Base-by-base conservation (phyloP, 1,140 invertebrate species). In the Sitodiplosis mosellana region DNA sequence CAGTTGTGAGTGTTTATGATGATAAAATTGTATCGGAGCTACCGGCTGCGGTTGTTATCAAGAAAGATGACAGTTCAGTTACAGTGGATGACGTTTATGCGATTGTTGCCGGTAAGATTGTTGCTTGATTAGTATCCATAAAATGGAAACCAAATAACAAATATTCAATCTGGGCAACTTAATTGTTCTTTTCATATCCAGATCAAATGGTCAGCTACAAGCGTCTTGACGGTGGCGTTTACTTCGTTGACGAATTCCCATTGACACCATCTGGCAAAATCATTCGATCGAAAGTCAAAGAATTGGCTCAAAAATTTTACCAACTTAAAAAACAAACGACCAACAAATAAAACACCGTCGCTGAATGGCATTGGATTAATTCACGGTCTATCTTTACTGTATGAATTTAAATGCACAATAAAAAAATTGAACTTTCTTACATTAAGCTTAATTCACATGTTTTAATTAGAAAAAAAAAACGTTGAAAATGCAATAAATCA, bases 1-100 rank as follows among this genome's bases (percentile, higher is more conserved):
- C 76, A 2, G 79, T 83, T 0, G 67, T 81, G 45, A 79, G 80
- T 2, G 61, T 80, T 22, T 73, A 27, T 27, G 27, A 27, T 27
- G 27, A 27, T 27, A 10, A 27, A 27, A 27, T 5, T 3, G 10
- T 27, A 10, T 5, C 27, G 4, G 27, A 27, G 10, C 10, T 27
- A 10, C 27, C 27, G 10, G 27, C 27, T 27, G 27, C 27, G 3
- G 36, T n/a, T 38, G 36, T 38, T 14, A 17, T 38, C 36, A 14
- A 14, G 12, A 5, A 17, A 12, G 12, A 38, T 2, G 36, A 38
- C 3, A 7, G 36, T 14, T 38, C 27, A 27, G 12, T 38, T 38
- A 38, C 36, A n/a, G 36, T 7, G 12, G 12, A 17, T 38, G 36
- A 38, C 5, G 15, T 38, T 38, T 38, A 38, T 38, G 12, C 5